Conservation (phyloP, 2,888 invertebrate genomes). For the Eueremaeus valkanovi region DNA sequence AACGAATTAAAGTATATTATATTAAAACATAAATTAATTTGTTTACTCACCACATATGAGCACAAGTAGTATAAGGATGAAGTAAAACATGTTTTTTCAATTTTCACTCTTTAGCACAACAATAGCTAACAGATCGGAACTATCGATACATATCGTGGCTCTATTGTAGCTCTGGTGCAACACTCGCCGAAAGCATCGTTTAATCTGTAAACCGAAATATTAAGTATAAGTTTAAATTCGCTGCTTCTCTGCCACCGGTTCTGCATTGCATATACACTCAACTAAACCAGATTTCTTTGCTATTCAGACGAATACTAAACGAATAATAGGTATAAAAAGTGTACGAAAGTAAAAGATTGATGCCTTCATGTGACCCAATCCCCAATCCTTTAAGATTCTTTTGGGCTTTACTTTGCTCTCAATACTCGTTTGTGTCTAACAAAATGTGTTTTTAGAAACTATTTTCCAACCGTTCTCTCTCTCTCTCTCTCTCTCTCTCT, state of each 20-base stretch:
- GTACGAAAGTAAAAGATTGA: conserved; percentile 12
- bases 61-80: conserved; percentile 1
- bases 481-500: too few species aligned
- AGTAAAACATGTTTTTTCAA: conserved; percentile 33
- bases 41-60: conserved; percentile 28
- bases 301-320: background rate
- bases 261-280: background rate
- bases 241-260: background rate
- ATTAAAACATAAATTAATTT: conserved; percentile 15
- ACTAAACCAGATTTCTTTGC: background rate
- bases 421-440: conserved; percentile 10
- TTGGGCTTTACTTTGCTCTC: conserved; percentile 17
- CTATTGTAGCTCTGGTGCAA: background rate
- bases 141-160: conserved; percentile 4
- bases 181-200: background rate
- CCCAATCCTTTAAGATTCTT: conserved; percentile 14
- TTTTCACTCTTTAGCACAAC: conserved; percentile 7
- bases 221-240: background rate
- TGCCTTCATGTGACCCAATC: conserved; percentile 23
- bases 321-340: background rate
- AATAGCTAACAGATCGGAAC: conserved; percentile 8
- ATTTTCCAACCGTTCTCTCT: background rate
- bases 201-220: background rate
- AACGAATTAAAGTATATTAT: background rate
- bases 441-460: conserved; percentile 23